These are phyloP conservation scores for Tortricodes alternella DNA, from an alignment of 2,888 invertebrate species.

Conservation along the genomic window DNA sequence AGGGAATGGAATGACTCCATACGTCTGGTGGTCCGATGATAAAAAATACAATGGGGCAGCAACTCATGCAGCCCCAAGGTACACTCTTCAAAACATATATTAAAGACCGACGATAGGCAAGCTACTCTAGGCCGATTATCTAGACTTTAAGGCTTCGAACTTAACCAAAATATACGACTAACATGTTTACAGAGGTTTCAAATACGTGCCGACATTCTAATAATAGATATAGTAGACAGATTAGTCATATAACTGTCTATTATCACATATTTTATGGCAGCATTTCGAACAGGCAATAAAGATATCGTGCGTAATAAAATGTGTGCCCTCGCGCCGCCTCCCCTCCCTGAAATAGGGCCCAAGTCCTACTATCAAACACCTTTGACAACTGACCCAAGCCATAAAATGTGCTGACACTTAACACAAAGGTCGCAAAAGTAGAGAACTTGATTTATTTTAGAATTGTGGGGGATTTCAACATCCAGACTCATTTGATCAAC, in stretches of 20 bases:
- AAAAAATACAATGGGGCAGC: no score
- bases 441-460: no score
- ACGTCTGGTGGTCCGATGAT: no score
- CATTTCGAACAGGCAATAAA: conserved; percentile 64
- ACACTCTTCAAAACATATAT: no score
- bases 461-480: no score
- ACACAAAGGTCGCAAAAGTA: no score
- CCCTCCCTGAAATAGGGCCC: conserved; percentile 11
- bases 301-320: conserved; percentile 56
- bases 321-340: conserved; percentile 32
- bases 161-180: neutral
- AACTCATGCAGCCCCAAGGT: no score
- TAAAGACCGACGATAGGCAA: no score
- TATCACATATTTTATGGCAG: conserved; percentile 64
- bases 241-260: conserved; percentile 56
- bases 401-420: neutral
- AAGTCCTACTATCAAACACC: neutral
- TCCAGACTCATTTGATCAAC: no score
- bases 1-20: no score
- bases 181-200: conserved; percentile 16
- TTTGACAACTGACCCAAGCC: neutral
- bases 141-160: no score
- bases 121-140: no score
- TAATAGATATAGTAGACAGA: conserved; percentile 39
- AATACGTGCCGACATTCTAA: conserved; percentile 26